phyloP scores from a whole-genome alignment of 2,888 invertebrate species.

The Odontothrips loti region DNA sequence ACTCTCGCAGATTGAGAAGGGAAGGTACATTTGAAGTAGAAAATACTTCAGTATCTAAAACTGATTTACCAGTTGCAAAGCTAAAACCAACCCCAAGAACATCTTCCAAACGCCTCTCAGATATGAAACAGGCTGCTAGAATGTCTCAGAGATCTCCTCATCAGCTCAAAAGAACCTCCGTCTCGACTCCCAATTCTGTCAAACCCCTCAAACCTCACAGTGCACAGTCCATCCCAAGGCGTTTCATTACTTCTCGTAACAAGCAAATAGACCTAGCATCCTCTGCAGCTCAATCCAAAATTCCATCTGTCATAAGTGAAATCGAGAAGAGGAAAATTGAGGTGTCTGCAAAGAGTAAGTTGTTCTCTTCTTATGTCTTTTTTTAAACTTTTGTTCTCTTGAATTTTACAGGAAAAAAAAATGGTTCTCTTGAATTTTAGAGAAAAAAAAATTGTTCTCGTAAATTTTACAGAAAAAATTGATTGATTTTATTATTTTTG shows the following conservation, averaged over 20 bases:
- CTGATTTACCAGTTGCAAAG: background rate
- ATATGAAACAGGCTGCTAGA: background rate
- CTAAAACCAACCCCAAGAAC: background rate
- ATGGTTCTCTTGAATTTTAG: background rate
- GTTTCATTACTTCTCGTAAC: background rate
- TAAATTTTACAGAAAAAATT: background rate
- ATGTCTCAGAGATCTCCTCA: background rate
- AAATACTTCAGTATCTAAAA: background rate
- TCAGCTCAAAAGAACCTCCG: background rate
- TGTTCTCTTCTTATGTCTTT: background rate
- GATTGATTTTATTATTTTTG: background rate
- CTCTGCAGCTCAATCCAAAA: background rate
- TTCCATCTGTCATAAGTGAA: background rate
- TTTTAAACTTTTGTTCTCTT: background rate
- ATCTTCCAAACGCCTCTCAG: background rate
- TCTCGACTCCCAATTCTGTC: background rate
- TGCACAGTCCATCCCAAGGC: background rate
- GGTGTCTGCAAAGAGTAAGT: background rate
- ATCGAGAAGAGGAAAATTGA: background rate
- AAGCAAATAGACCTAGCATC: background rate
- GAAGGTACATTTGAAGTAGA: constrained; percentile 11
- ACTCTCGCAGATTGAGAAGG: background rate
- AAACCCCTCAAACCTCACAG: background rate
- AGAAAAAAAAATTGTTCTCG: background rate
- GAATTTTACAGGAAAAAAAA: background rate